Percentiles rank a stretch among this genome's conserved stretches.
phyloP scores from a whole-genome alignment of 1,140 invertebrate genomes.

The Danaus plexippus region DNA sequence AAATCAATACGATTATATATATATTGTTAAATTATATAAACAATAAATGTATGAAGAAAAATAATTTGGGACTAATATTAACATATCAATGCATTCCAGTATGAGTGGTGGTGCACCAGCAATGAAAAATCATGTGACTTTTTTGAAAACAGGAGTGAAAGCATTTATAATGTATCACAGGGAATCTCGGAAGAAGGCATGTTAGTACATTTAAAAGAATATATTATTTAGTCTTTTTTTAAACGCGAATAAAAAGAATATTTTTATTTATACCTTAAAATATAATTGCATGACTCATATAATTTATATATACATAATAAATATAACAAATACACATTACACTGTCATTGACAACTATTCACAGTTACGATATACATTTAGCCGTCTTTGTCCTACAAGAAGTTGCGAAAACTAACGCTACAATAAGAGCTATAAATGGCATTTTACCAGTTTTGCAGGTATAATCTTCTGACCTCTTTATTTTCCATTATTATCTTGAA shows the following conservation, averaged over 20 bases:
- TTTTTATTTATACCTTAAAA: too few relatives aligned
- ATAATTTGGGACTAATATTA: neutral
- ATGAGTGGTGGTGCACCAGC: conserved; percentile 25
- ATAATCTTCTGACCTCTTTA: conserved; percentile 2
- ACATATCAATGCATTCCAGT: conserved; percentile 21
- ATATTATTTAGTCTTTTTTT: conserved; percentile 4
- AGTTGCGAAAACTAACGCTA: conserved; percentile 13
- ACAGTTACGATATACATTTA: conserved; percentile 25
- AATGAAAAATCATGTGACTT: conserved; percentile 15
- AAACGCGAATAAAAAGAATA: too few relatives aligned
- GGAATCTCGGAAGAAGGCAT: conserved; percentile 22
- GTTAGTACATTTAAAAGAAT: conserved; percentile 21
- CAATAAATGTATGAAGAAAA: too few relatives aligned
- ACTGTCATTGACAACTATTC: neutral
- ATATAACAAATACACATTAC: too few relatives aligned
- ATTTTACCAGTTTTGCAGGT: conserved; percentile 29
- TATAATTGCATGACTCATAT: too few relatives aligned
- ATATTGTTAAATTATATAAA: too few relatives aligned
- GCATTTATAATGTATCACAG: conserved; percentile 18
- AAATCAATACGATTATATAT: too few relatives aligned
- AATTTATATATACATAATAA: too few relatives aligned
- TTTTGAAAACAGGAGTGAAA: conserved; percentile 10
- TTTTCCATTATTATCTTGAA: too few relatives aligned
- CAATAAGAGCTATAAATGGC: conserved; percentile 18
- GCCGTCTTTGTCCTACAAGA: conserved; percentile 18